Base-by-base conservation (phyloP, 1,140 invertebrate genomes). In the Micrasema longulum region DNA sequence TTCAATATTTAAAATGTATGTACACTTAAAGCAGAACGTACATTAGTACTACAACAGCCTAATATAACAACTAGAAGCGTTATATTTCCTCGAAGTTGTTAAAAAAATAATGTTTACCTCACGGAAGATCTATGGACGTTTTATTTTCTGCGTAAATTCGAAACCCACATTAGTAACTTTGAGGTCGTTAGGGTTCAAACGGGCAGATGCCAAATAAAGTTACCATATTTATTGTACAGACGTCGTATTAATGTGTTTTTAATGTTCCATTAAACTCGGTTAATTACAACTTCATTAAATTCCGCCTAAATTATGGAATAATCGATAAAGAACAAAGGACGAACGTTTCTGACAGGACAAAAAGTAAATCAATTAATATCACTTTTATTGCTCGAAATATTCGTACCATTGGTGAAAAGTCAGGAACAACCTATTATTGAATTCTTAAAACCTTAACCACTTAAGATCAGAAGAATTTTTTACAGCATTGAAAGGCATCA, bases 231-330 rank as follows among this genome's bases (percentile, higher is more conserved):
- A 57, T 38, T 38, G 53, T 57, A 35, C 53, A 31, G 31, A 11
- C 53, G 14, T 57, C 53, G 26, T 38, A 57, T 57, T 57, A 57
- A 57, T 57, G 53, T 57, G 53, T 36, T 57, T 57, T 57, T 57
- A 57, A 57, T 57, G 53, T 57, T 57, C 31, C 9, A 16, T 16
- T 57, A 6, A 36, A 57, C 53, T 16, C 26, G 11, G 23, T 57
- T 57, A 57, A 57, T 57, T 57, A 57, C 31, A 9, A 16, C n/a
- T 16, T 57, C 31, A 57, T 57, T 57, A 57, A 57, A 38, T n/a
- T 57, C n/a, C 31, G 53, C 53, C n/a, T 38, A 36, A 57, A 36
- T 57, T 57, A 57, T 35, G 4, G 14, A 57, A 35, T 5, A 36
- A 31, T 57, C 53, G 36, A 38, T 38, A 18, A 35, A 14, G 53